These are phyloP conservation scores for Clunio marinus DNA, from an alignment of 2,888 invertebrate genomes.

Conservation along the genomic window DNA sequence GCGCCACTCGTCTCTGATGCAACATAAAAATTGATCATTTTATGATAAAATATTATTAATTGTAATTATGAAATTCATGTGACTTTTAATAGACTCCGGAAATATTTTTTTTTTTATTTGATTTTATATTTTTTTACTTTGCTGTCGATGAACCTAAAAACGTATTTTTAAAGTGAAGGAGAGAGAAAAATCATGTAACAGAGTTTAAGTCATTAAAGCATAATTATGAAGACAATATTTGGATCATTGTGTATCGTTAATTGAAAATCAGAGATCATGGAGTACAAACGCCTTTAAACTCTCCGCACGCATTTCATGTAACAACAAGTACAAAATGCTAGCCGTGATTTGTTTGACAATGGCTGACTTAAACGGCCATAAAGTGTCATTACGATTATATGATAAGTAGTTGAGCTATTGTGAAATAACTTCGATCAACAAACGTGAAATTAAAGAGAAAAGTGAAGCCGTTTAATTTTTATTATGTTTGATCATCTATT, in stretches of 20 bases:
- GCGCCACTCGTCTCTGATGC: constrained; percentile 31
- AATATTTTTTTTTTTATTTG: constrained; percentile 3
- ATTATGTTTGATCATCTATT: constrained; percentile 25
- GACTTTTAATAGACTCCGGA: background rate
- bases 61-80: background rate
- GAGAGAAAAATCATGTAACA: background rate
- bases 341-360: constrained; percentile 33
- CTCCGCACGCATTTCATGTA: background rate
- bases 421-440: background rate
- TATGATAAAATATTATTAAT: background rate
- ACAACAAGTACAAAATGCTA: background rate
- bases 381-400: constrained; percentile 20
- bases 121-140: no score
- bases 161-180: background rate
- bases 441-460: constrained; percentile 5
- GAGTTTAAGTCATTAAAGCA: background rate
- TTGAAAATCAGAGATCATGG: constrained; percentile 6
- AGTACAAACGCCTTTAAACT: background rate
- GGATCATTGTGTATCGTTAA: background rate
- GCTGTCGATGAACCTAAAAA: constrained; percentile 19
- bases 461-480: constrained; percentile 32
- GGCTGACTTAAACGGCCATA: constrained; percentile 7
- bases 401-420: background rate
- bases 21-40: constrained; percentile 17
- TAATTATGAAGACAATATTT: constrained; percentile 7